Base-by-base conservation (phyloP, 1,140 invertebrate genomes). In the Penaeus indicus region DNA sequence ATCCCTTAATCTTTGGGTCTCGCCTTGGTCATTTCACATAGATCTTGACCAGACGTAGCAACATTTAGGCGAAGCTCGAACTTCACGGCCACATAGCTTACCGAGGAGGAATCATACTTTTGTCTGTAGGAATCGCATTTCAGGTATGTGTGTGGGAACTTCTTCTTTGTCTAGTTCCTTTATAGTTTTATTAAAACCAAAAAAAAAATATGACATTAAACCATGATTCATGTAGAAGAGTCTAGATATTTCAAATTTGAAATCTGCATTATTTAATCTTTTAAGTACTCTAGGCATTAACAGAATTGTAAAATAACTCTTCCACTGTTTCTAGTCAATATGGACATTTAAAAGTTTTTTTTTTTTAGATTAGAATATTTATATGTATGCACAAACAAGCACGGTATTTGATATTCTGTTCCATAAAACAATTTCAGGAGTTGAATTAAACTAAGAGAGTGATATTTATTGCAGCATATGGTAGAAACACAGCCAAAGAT, bases 1-100 rank as follows among this genome's bases (percentile, higher is more conserved):
- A 94, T 89, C 97, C 96, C 0, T 99, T 97, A 92, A 93, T 99
- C 4, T 99, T 96, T 94, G 99, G 99, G 22, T 96, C 95, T 77
- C 95, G 99, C 88, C 93, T 98, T n/a, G 97, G 96, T 1, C 96
- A 98, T 90, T 93, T 98, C 75, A 97, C 90, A 96, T 99, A 92
- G 98, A 99, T 93, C 94, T 99, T 78, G 97, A 99, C 92, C 95
- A 97, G 91, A 99, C 98, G 0, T 95, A 96, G 4, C 94, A 96
- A 54, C 94, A 96, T 92, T 93, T 99, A 38, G 93, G 96, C 72
- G 94, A 96, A 92, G 99, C 99, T 3, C 94, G 5, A 99, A 99
- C 93, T 96, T 99, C 91, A 94, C 96, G 16, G 97, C 8, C 98
- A 99, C 92, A 95, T 99, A 85, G 97, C 97, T 1, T 98, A 96